Conservation (phyloP, 2,888 invertebrate genomes). For the Heliconius hortense region DNA sequence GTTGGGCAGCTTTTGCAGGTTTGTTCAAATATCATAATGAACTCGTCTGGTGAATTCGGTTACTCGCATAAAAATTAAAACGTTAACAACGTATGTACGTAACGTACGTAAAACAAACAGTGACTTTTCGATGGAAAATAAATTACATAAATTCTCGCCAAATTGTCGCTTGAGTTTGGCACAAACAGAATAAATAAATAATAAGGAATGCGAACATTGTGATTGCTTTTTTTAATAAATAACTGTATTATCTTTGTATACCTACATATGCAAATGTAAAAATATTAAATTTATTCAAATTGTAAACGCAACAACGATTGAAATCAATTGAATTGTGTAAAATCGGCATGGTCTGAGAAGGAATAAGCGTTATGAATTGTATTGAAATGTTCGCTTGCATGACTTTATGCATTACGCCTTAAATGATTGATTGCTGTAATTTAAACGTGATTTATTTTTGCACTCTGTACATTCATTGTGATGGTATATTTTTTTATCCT, state of each 20-base stretch:
- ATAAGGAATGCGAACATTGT: slow-evolving; percentile 36
- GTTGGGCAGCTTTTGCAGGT: background rate
- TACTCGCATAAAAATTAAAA: slow-evolving; percentile 38
- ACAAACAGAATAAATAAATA: slow-evolving; percentile 40
- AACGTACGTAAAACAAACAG: slow-evolving; percentile 45
- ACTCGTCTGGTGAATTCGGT: slow-evolving; percentile 7
- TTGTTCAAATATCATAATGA: slow-evolving; percentile 9
- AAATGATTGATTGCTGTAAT: slow-evolving; percentile 20
- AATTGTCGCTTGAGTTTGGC: slow-evolving; percentile 43
- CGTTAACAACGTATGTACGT: slow-evolving; percentile 46
- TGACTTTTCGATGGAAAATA: slow-evolving; percentile 48
- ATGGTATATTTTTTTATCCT: background rate
- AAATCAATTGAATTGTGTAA: slow-evolving; percentile 21
- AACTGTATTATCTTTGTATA: slow-evolving; percentile 35
- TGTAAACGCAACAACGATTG: slow-evolving; percentile 16
- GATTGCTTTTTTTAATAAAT: slow-evolving; percentile 40
- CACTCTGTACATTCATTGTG: background rate
- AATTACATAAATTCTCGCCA: slow-evolving; percentile 49
- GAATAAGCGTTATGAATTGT: slow-evolving; percentile 17
- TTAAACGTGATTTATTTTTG: slow-evolving; percentile 12
- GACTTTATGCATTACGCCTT: slow-evolving; percentile 10
- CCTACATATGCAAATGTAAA: slow-evolving; percentile 10
- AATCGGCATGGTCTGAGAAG: slow-evolving; percentile 23
- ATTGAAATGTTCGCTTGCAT: slow-evolving; percentile 23
- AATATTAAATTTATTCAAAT: slow-evolving; percentile 26